Percentiles rank a stretch among this genome's conserved stretches.
Conservation (phyloP, 2,797 vertebrate species). For the Sebastes itinus region DNA sequence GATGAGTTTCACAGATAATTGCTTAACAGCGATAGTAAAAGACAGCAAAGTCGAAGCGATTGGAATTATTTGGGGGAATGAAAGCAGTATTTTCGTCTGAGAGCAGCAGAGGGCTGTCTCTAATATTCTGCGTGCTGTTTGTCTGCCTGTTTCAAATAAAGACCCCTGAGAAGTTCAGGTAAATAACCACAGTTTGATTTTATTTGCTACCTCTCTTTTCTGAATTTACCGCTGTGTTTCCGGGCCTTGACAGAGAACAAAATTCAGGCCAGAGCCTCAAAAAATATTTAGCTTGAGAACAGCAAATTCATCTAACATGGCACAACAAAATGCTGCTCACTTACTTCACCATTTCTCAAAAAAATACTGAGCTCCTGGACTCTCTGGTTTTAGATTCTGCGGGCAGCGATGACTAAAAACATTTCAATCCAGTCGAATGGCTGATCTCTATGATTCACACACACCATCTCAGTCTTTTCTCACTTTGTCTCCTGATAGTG, state of each 20-base stretch:
- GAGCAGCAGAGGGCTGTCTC: neutral
- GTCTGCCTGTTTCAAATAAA: neutral
- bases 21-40: neutral
- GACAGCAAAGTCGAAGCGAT: neutral
- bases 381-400: neutral
- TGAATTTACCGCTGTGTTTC: neutral
- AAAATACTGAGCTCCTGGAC: neutral
- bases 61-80: neutral
- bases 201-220: neutral
- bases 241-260: neutral
- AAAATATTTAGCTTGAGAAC: neutral
- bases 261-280: neutral
- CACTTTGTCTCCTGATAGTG: conserved; percentile 13
- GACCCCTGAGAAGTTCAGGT: neutral
- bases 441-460: conserved; percentile 8
- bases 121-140: neutral
- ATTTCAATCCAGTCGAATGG: neutral
- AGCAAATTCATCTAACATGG: neutral
- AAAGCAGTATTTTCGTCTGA: neutral
- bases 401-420: neutral
- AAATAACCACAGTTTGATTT: neutral
- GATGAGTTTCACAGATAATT: neutral
- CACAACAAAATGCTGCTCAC: neutral
- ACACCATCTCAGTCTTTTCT: neutral
- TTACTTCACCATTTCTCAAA: neutral